Base-by-base conservation (phyloP, 2,888 invertebrate genomes). In the Cheilosia scutellata region DNA sequence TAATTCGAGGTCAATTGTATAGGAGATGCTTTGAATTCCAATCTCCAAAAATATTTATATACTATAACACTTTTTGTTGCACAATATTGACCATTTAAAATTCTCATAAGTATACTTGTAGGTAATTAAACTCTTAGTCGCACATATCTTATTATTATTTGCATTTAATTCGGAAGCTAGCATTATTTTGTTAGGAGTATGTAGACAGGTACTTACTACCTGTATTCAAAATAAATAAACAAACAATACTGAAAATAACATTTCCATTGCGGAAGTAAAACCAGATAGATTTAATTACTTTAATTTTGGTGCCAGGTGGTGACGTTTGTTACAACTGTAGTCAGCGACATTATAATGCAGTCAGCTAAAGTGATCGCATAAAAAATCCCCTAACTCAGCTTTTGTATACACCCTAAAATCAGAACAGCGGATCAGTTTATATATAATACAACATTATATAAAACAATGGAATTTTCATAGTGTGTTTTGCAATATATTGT, bases 181-280 rank as follows among this genome's bases (percentile, higher is more conserved):
- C 20, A 20, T 20, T n/a, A n/a, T n/a, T n/a, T 37, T 37, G 9
- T 2, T 11, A 37, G 2, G 20, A 20, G 37, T 9, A 33, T 3
- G 33, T 33, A 33, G 33, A 9, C 9, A 37, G 37, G 37, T 11
- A 37, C 37, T 37, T 33, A 33, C 29, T 33, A 25, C 7, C 51
- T 5, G 11, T 42, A 6, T 53, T 57, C 31, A n/a, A 72, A 60
- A 27, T 11, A 58, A 74, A 58, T 16, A 55, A 33, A 16, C 29
- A 29, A 29, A 29, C 33, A 33, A 40, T 29, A 13, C n/a, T 40
- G 29, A 60, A 68, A 27, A 44, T 42, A 29, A 9, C 20, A 9
- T 47, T 65, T 20, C 25, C 55, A n/a, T 49, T 65, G 58, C 84
- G 84, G 84, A 86, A 80, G 60, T 72, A 62, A 71, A 44, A 42